Evolutionary conservation across 2,888 invertebrate species (phyloP).

Genomic region (Ditylenchus weischeri): DNA sequence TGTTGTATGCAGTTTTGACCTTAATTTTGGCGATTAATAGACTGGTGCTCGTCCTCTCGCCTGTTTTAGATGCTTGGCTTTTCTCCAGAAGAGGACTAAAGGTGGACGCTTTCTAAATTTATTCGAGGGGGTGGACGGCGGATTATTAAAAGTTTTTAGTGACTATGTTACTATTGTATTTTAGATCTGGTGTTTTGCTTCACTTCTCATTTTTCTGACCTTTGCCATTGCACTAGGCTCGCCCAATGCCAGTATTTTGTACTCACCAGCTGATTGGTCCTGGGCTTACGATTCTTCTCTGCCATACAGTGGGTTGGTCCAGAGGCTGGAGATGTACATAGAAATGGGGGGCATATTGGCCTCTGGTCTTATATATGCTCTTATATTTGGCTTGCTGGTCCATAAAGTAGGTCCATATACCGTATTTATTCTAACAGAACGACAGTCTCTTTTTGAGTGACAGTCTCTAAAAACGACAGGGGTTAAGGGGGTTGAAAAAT

Average conservation of each 20-base stretch:
- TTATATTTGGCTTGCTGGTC: slow-evolving; percentile 39
- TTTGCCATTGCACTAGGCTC: slow-evolving; percentile 40
- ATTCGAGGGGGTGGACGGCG: neutral
- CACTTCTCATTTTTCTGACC: slow-evolving; percentile 26
- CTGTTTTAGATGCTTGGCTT: slow-evolving; percentile 32
- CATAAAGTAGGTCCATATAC: slow-evolving; percentile 33
- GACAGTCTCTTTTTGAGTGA: too few species aligned
- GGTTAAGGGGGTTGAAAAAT: too few species aligned
- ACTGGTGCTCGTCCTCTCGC: slow-evolving; percentile 39
- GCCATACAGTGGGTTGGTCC: slow-evolving; percentile 31
- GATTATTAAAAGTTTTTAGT: neutral
- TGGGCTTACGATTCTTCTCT: slow-evolving; percentile 46
- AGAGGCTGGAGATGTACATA: slow-evolving; percentile 44
- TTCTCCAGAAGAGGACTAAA: slow-evolving; percentile 31
- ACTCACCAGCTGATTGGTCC: slow-evolving; percentile 43
- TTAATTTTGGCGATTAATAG: slow-evolving; percentile 45
- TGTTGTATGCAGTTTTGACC: slow-evolving; percentile 47
- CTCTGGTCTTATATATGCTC: slow-evolving; percentile 41
- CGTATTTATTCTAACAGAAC: too few species aligned
- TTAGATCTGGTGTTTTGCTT: slow-evolving; percentile 40
- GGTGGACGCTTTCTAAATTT: slow-evolving; percentile 12
- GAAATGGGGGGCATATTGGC: slow-evolving; percentile 47
- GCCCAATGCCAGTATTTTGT: slow-evolving; percentile 43
- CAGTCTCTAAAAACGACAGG: too few species aligned
- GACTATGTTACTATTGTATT: neutral